A percentile compares a stretch with the other conserved stretches of the same genome.
phyloP scores from a whole-genome alignment of 2,888 invertebrate genomes.

The Amblyteles armatorius region DNA sequence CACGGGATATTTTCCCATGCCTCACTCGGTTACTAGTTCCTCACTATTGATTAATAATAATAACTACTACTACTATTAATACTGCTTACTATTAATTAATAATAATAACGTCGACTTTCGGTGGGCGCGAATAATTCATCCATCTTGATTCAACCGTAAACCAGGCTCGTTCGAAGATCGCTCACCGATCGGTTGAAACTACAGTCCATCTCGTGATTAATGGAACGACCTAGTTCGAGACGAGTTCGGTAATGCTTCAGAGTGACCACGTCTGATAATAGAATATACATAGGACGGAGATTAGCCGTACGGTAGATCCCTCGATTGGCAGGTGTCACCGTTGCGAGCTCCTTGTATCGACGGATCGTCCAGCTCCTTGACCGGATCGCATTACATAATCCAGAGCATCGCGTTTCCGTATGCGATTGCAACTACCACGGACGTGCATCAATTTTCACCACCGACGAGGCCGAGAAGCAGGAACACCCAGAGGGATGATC shows the following conservation, averaged over 20 bases:
- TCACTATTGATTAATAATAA: too few relatives aligned
- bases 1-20: too few relatives aligned
- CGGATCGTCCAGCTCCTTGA: conserved; percentile 20
- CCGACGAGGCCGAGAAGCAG: background rate
- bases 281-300: conserved; percentile 46
- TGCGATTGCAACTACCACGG: conserved; percentile 13
- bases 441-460: conserved; percentile 1
- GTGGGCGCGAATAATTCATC: too few relatives aligned
- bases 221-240: conserved; percentile 50
- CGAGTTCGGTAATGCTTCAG: conserved; percentile 58
- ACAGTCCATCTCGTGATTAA: conserved; percentile 56
- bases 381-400: conserved; percentile 39
- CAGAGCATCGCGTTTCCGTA: conserved; percentile 31
- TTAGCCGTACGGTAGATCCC: conserved; percentile 27
- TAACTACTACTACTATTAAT: too few relatives aligned
- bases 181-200: background rate
- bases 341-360: conserved; percentile 39
- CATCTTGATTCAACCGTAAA: too few relatives aligned
- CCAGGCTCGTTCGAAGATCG: background rate
- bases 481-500: conserved; percentile 52
- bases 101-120: too few relatives aligned
- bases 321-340: conserved; percentile 2
- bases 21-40: too few relatives aligned
- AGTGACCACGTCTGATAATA: conserved; percentile 64
- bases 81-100: too few relatives aligned